phyloP scores from a whole-genome alignment of 1,140 invertebrate species.

The Pantala flavescens region DNA sequence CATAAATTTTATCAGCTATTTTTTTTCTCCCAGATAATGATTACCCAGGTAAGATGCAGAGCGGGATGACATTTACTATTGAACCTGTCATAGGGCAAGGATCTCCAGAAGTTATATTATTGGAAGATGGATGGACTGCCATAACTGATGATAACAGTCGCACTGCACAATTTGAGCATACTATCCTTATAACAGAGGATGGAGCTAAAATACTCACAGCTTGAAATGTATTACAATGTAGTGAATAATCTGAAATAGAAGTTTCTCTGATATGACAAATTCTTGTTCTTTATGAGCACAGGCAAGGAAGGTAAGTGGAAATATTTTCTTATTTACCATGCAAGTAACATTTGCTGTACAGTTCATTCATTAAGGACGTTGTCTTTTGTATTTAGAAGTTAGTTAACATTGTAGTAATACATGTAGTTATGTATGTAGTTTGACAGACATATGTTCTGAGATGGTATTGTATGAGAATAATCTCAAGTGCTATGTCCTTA shows the following conservation, averaged over 20 bases:
- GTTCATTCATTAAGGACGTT: no score
- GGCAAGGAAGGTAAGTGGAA: no score
- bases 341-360: no score
- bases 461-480: no score
- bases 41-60: constrained; percentile 59
- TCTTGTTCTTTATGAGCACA: no score
- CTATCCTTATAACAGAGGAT: constrained; percentile 66
- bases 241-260: neutral
- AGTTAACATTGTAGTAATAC: no score
- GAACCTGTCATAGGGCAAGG: constrained; percentile 82
- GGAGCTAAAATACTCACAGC: constrained; percentile 60
- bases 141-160: constrained; percentile 64
- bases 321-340: no score
- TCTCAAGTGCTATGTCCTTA: no score
- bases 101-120: constrained; percentile 47
- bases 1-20: neutral
- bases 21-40: constrained; percentile 46
- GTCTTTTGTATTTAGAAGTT: no score
- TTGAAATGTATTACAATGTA: neutral
- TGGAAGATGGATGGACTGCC: constrained; percentile 83
- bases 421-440: no score
- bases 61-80: constrained; percentile 90
- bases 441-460: no score
- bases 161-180: constrained; percentile 86
- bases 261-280: neutral